phyloP scores from a whole-genome alignment of 2,888 invertebrate genomes.

The Colostygia pectinataria region DNA sequence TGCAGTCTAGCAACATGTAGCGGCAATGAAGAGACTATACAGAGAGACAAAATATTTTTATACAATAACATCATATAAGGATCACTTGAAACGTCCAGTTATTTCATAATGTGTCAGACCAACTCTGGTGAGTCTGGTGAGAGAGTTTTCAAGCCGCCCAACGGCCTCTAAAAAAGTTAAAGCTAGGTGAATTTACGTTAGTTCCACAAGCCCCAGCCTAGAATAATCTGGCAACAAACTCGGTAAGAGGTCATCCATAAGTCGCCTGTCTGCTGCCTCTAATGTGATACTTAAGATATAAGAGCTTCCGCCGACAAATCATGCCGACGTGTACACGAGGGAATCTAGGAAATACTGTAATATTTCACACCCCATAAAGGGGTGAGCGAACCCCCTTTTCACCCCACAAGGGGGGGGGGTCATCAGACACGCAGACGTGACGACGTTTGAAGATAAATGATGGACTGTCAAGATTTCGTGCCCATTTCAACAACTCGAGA shows the following conservation, averaged over 20 bases:
- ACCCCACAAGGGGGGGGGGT: slow-evolving; percentile 16
- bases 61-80: too few relatives aligned
- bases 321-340: slow-evolving; percentile 21
- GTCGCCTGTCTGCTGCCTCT: slow-evolving; percentile 22
- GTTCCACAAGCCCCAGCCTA: too few relatives aligned
- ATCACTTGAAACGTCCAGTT: too few relatives aligned
- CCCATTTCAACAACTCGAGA: slow-evolving; percentile 6
- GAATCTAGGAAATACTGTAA: slow-evolving; percentile 17
- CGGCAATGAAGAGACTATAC: too few relatives aligned
- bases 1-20: too few relatives aligned
- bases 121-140: too few relatives aligned
- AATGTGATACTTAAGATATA: slow-evolving; percentile 34
- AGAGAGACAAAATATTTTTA: too few relatives aligned
- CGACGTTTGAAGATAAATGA: slow-evolving; percentile 17
- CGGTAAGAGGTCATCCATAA: neutral
- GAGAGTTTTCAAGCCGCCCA: too few relatives aligned
- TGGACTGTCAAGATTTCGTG: slow-evolving; percentile 14
- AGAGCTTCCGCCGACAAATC: slow-evolving; percentile 34
- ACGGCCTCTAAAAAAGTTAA: too few relatives aligned
- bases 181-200: too few relatives aligned
- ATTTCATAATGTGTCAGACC: too few relatives aligned
- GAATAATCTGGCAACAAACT: too few relatives aligned
- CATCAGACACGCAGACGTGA: slow-evolving; percentile 17
- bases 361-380: slow-evolving; percentile 20
- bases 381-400: slow-evolving; percentile 6